Conservation (phyloP, 2,888 invertebrate genomes). For the Bembecia ichneumoniformis region DNA sequence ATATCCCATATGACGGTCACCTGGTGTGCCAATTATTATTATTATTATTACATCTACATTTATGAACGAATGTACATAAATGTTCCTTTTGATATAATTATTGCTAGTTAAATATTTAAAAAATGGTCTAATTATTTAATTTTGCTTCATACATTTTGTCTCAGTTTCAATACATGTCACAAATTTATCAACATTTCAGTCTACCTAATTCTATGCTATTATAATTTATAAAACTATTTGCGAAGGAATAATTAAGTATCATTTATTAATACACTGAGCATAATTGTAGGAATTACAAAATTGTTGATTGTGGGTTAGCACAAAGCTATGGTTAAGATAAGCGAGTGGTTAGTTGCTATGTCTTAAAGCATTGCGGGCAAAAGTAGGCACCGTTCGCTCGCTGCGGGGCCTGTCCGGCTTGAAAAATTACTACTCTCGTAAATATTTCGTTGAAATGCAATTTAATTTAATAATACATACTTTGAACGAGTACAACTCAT, state of each 20-base stretch:
- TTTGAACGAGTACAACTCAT: constrained; percentile 19
- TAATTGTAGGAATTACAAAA: constrained; percentile 27
- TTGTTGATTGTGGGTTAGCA: constrained; percentile 16
- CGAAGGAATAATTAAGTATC: neutral
- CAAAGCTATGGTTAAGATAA: constrained; percentile 6
- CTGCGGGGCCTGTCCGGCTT: constrained; percentile 43
- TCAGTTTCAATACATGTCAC: too few species aligned
- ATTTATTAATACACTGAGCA: constrained; percentile 3
- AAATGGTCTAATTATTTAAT: too few species aligned
- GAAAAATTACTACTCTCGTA: constrained; percentile 58
- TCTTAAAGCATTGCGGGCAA: constrained; percentile 13
- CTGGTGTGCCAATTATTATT: too few species aligned
- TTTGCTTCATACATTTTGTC: too few species aligned
- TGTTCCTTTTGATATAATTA: too few species aligned
- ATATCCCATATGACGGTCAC: too few species aligned
- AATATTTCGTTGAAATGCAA: constrained; percentile 58
- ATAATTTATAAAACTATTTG: neutral
- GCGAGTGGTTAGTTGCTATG: constrained; percentile 22
- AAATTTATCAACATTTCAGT: too few species aligned
- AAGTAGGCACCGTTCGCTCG: constrained; percentile 26
- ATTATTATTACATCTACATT: too few species aligned
- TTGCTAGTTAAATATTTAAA: too few species aligned
- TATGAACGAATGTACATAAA: too few species aligned
- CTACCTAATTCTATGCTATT: too few species aligned
- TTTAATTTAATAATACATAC: constrained; percentile 54